phyloP scores from a whole-genome alignment of 2,797 vertebrate species.

The Acanthurus tractus region DNA sequence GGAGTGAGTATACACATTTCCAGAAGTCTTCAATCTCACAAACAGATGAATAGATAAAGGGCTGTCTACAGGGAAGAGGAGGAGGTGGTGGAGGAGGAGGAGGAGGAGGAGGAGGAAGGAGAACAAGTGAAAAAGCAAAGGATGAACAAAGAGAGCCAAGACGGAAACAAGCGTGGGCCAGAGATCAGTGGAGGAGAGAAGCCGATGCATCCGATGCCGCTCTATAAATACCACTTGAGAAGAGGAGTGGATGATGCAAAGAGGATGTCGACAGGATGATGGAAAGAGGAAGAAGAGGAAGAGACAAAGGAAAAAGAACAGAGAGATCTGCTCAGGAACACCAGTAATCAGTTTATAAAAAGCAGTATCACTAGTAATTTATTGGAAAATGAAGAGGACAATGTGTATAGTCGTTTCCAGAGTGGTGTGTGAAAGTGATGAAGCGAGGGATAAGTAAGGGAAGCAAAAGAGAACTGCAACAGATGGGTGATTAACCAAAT shows the following conservation, averaged over 20 bases:
- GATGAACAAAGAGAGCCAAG: conserved; percentile 66
- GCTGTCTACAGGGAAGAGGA: conserved; percentile 43
- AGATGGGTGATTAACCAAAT: conserved; percentile 46
- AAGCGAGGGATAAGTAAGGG: conserved; percentile 5
- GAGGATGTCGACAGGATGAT: conserved; percentile 67
- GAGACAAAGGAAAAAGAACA: conserved; percentile 26
- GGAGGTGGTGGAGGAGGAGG: conserved; percentile 19
- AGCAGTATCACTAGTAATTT: neutral
- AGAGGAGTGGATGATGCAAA: conserved; percentile 66
- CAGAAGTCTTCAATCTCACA: conserved; percentile 36
- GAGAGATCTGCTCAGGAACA: conserved; percentile 32
- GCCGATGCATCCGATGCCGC: conserved; percentile 68
- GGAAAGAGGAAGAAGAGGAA: conserved; percentile 42
- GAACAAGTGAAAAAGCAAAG: conserved; percentile 57
- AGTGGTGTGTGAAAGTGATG: conserved; percentile 6
- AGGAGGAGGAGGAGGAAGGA: conserved; percentile 21
- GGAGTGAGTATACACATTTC: conserved; percentile 23
- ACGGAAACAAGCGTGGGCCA: conserved; percentile 75
- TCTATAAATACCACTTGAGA: conserved; percentile 80
- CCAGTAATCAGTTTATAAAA: neutral
- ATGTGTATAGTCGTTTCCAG: neutral
- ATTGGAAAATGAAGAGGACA: conserved; percentile 8
- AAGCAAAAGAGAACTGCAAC: conserved; percentile 24
- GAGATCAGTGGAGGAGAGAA: conserved; percentile 64
- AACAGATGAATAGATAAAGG: conserved; percentile 45